Percentiles rank a stretch among this genome's conserved stretches.
Evolutionary conservation across 2,888 invertebrate species (phyloP).

Genomic region (Microplitis deprimator): DNA sequence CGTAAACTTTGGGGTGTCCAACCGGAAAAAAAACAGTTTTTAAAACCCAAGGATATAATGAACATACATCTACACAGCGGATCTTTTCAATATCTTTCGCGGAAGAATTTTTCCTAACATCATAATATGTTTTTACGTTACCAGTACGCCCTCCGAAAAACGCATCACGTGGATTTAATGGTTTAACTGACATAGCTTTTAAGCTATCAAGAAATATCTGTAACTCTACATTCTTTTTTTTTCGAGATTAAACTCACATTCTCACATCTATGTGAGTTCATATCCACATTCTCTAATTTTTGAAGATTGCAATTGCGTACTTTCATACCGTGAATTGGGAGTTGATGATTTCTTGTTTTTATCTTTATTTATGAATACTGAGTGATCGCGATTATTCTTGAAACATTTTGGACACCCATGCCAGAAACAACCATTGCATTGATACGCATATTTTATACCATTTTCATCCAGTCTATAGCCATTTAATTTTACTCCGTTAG

Average conservation of each 20-base stretch:
- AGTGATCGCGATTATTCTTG: neutral
- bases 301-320: neutral
- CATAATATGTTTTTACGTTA: slow-evolving; percentile 44
- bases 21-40: slow-evolving; percentile 57
- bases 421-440: neutral
- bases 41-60: slow-evolving; percentile 39
- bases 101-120: neutral
- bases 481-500: slow-evolving; percentile 31
- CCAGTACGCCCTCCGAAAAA: slow-evolving; percentile 57
- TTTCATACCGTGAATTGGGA: neutral
- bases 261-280: slow-evolving; percentile 40
- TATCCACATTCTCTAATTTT: slow-evolving; percentile 8
- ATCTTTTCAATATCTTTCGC: neutral
- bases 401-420: neutral
- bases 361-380: neutral
- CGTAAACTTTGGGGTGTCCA: slow-evolving; percentile 55
- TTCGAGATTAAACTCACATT: slow-evolving; percentile 39
- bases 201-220: slow-evolving; percentile 4
- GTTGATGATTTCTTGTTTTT: neutral
- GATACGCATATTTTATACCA: neutral
- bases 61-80: slow-evolving; percentile 45
- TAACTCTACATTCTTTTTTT: slow-evolving; percentile 14
- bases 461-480: slow-evolving; percentile 34
- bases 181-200: neutral
- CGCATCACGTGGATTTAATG: slow-evolving; percentile 46